Conservation (phyloP, 2,797 vertebrate species). For the Anniella stebbinsi region DNA sequence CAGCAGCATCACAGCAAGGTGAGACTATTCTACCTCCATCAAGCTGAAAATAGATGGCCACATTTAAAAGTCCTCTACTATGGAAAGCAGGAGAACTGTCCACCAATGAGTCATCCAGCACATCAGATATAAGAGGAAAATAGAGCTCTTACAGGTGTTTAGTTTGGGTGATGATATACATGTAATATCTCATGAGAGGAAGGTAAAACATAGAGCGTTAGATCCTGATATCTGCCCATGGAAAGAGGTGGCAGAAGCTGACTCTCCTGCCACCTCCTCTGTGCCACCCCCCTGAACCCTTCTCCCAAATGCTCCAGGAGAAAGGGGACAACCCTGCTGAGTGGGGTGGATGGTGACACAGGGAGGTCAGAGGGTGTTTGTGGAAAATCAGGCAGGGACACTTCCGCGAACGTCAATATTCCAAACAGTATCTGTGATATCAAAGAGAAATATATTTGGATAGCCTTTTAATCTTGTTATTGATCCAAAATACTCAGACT, state of each 20-base stretch:
- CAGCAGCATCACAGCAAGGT: conserved; percentile 21
- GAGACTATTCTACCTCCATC: conserved; percentile 18
- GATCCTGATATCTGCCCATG: background rate
- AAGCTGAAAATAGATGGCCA: conserved; percentile 17
- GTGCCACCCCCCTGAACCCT: no score
- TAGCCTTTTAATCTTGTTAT: conserved; percentile 17
- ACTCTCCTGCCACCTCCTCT: background rate
- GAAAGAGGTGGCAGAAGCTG: background rate
- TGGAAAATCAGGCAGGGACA: no score
- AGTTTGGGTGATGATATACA: background rate
- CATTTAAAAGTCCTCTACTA: background rate
- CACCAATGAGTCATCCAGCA: background rate
- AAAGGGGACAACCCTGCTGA: background rate
- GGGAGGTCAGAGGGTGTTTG: no score
- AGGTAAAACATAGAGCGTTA: background rate
- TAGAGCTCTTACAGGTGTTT: background rate
- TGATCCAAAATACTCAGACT: background rate
- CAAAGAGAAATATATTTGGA: conserved; percentile 27
- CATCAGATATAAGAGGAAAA: background rate
- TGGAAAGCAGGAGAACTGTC: background rate
- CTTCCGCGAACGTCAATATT: background rate
- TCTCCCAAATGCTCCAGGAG: background rate
- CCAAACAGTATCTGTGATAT: background rate
- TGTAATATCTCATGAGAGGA: background rate
- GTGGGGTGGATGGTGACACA: background rate